Conservation (phyloP, 2,888 invertebrate species). For the Eristalis intricaria region DNA sequence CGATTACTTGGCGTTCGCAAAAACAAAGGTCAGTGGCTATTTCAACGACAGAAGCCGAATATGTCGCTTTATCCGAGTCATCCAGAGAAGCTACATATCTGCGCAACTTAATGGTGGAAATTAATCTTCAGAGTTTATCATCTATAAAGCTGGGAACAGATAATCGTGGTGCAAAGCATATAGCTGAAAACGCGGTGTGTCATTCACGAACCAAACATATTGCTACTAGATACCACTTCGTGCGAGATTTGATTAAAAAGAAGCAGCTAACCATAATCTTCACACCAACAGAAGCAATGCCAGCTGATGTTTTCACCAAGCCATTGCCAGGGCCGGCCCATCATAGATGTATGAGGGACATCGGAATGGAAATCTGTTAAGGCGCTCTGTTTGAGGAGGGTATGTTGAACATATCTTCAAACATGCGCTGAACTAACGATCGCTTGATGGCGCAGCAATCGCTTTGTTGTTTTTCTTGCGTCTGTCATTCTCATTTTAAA, state of each 20-base stretch:
- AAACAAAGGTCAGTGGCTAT: not conserved
- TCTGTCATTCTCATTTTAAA: not conserved
- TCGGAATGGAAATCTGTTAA: not conserved
- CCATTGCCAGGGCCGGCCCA: not conserved
- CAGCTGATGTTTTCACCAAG: not conserved
- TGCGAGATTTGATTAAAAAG: not conserved
- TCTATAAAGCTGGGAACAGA: not conserved
- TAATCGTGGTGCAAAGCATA: not conserved
- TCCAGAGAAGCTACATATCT: no score
- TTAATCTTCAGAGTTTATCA: no score
- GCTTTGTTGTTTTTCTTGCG: not conserved
- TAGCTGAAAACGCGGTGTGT: not conserved
- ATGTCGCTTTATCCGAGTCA: not conserved
- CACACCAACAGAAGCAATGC: not conserved
- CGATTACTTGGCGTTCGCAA: constrained; percentile 1
- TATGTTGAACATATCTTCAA: constrained; percentile 31
- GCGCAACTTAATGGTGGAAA: no score
- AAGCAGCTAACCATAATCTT: not conserved
- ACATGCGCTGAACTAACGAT: constrained; percentile 12
- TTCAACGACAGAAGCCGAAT: not conserved
- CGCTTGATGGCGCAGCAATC: not conserved
- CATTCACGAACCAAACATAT: not conserved
- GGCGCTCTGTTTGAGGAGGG: not conserved
- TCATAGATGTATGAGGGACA: not conserved
- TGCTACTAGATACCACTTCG: not conserved